Base-by-base conservation (phyloP, 1,140 invertebrate species). In the Drosophila ercepeae region DNA sequence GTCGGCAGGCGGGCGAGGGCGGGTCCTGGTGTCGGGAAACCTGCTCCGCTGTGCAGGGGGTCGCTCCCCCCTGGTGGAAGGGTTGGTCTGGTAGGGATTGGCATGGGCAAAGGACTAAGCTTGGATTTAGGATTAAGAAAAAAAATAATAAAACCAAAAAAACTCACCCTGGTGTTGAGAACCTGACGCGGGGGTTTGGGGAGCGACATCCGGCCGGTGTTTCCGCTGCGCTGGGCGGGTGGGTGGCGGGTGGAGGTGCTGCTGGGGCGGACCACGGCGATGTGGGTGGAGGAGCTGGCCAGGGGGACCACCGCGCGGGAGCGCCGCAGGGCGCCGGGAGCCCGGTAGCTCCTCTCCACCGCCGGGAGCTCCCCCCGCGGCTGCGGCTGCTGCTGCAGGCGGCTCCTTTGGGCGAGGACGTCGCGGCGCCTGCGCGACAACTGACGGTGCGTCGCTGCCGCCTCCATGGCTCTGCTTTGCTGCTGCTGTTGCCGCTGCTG, bases 361-460 rank as follows among this genome's bases (percentile, higher is more conserved):
- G 9, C 9, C 7, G 2, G 9, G 11, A 11, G 34, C 34, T 36
- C 34, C 4, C 4, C 6, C 13, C 13, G 8, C 13, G 2, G 13
- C n/a, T 39, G 34, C 14, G 4, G 6, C 42, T 53, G 53, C 41
- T 34, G 9, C 32, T 42, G 53, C 18, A 57, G 46, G 46, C 34
- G 34, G 8, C 16, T 19, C 11, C 18, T 59, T n/a, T 8, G 14
- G 9, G 48, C n/a, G 9, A n/a, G 3, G 14, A 19, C 29, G 18
- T 36, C 68, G 60, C 60, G 75, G 76, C 79, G 79, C 81, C 42
- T 83, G 81, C 79, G 79, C 81, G 48, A 48, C 69, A 71, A 73
- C 34, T 18, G 68, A 5, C 67, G 68, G 29, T 42, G 46, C 42
- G 55, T n/a, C 18, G 60, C 27, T 13, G 57, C 4, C 18, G 41